These are phyloP conservation scores for Alviniconcha strummeri DNA, from an alignment of 2,888 invertebrate species.

Conservation along the genomic window DNA sequence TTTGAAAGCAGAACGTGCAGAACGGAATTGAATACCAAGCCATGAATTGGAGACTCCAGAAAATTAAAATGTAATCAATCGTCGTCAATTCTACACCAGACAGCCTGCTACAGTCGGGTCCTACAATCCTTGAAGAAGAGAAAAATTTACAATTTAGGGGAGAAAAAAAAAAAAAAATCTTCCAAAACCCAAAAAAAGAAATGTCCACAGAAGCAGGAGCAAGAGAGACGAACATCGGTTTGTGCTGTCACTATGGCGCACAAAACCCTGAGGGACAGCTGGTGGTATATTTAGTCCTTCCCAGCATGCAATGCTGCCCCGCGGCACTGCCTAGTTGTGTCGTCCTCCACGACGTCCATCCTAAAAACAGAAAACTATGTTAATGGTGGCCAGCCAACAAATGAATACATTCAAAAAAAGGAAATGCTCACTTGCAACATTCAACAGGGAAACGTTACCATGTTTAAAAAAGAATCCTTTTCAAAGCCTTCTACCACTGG, in stretches of 20 bases:
- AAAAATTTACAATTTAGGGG: constrained; percentile 13
- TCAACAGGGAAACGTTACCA: too few species aligned
- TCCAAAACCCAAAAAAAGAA: constrained; percentile 24
- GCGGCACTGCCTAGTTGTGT: constrained; percentile 25
- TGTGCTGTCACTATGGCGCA: constrained; percentile 5
- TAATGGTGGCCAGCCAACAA: neutral
- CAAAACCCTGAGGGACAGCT: constrained; percentile 27
- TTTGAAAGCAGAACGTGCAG: constrained; percentile 1
- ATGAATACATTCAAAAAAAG: too few species aligned
- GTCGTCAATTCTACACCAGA: constrained; percentile 22
- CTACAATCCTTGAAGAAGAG: constrained; percentile 20
- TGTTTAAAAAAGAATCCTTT: too few species aligned
- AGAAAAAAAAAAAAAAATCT: neutral
- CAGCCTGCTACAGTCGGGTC: constrained; percentile 18
- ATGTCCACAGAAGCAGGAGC: constrained; percentile 11
- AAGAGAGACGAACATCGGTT: constrained; percentile 6
- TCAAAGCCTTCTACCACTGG: too few species aligned
- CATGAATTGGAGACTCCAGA: constrained; percentile 22
- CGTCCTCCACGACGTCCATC: constrained; percentile 31
- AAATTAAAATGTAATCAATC: neutral
- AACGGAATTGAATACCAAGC: constrained; percentile 17
- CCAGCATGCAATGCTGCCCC: constrained; percentile 34
- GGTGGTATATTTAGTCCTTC: constrained; percentile 23
- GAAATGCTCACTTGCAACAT: too few species aligned
- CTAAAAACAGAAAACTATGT: constrained; percentile 12